Conservation (phyloP, 2,113 vertebrate species). For the Heterotilapia buettikoferi region DNA sequence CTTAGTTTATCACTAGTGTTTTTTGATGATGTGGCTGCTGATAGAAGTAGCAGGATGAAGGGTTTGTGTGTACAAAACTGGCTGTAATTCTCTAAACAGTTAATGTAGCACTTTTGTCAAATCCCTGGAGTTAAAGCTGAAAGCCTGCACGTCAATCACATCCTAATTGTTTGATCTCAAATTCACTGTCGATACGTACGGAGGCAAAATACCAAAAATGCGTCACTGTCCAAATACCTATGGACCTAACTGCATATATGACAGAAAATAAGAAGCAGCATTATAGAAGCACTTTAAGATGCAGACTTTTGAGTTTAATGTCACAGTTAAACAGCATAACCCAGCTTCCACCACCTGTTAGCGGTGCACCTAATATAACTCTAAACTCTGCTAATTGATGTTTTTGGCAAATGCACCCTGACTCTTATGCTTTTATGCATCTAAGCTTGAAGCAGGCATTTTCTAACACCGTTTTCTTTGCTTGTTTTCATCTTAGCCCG, state of each 20-base stretch:
- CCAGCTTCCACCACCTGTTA: not conserved
- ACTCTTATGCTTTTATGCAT: not conserved
- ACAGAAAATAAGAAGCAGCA: not conserved
- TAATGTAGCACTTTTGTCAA: not conserved
- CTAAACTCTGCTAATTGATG: not conserved
- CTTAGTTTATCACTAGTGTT: not conserved
- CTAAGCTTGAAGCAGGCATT: not conserved
- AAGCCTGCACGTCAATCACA: not conserved
- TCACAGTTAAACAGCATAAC: not conserved
- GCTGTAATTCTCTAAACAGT: not conserved
- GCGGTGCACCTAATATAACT: not conserved
- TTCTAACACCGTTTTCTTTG: not conserved
- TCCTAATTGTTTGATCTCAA: not conserved
- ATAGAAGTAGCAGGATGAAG: not conserved
- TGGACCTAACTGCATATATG: not conserved
- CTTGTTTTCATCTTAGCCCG: not conserved
- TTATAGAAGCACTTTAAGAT: not conserved
- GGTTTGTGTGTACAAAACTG: not conserved
- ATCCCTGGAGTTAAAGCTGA: not conserved
- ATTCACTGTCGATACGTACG: not conserved
- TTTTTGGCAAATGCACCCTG: not conserved
- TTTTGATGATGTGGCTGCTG: not conserved
- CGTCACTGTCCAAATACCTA: not conserved
- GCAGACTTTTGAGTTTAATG: not conserved
- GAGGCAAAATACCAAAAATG: not conserved